These are phyloP conservation scores for Frieseomelitta varia DNA, from an alignment of 1,140 invertebrate species.

Conservation along the genomic window DNA sequence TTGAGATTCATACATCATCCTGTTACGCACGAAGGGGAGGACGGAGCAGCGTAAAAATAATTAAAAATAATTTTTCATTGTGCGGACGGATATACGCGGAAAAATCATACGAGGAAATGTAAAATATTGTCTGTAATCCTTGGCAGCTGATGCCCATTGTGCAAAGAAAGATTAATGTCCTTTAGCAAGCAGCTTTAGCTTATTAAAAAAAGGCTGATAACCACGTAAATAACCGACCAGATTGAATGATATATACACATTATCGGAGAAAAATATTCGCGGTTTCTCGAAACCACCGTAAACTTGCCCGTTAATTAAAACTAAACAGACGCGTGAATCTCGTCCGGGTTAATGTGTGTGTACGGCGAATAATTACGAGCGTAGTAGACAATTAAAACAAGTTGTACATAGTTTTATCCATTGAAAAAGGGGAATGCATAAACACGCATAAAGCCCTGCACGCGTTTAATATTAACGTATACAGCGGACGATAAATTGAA, in stretches of 20 bases:
- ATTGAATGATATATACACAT: not conserved
- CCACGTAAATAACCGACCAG: too few relatives aligned
- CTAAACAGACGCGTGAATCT: not conserved
- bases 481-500: not conserved
- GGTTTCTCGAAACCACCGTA: not conserved
- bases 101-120: not conserved
- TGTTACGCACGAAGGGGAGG: not conserved
- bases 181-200: not conserved
- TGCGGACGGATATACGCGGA: too few relatives aligned
- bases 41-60: not conserved
- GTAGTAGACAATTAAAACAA: not conserved
- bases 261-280: not conserved
- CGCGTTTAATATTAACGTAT: too few relatives aligned
- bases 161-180: not conserved
- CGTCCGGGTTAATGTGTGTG: not conserved
- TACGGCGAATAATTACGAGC: not conserved
- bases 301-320: constrained; percentile 6
- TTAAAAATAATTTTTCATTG: constrained; percentile 26
- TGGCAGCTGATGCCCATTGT: not conserved
- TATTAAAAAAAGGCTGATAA: not conserved
- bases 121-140: not conserved
- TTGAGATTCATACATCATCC: not conserved
- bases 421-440: not conserved
- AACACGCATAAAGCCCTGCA: not conserved
- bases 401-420: not conserved